A percentile compares a stretch with the other conserved stretches of the same genome.
These are phyloP conservation scores for Enteromius treurensis DNA, from an alignment of 2,797 vertebrate genomes.

Conservation along the genomic window DNA sequence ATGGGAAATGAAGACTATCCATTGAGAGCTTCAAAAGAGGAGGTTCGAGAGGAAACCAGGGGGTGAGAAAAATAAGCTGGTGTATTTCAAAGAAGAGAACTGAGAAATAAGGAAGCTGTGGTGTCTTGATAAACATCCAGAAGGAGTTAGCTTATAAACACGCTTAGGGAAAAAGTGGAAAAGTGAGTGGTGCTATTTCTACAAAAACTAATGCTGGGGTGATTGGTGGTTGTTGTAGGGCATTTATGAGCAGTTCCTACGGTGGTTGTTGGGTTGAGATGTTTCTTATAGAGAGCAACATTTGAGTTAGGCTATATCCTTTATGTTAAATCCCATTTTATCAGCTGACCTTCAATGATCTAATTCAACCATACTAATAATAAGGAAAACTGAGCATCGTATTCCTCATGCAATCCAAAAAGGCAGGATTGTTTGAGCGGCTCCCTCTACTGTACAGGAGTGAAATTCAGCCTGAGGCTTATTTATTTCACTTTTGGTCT, in stretches of 20 bases:
- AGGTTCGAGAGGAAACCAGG: conserved; percentile 15
- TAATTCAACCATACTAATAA: background rate
- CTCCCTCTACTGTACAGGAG: no score
- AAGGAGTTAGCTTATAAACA: background rate
- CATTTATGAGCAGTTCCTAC: background rate
- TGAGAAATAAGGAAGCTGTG: conserved; percentile 15
- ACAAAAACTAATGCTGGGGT: background rate
- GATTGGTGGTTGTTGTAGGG: background rate
- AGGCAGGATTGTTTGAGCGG: no score
- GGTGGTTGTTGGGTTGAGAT: background rate
- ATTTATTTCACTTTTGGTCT: no score
- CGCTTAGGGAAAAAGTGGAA: background rate
- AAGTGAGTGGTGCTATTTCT: background rate
- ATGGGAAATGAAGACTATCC: conserved; percentile 42
- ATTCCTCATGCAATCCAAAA: no score
- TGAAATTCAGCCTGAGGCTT: no score
- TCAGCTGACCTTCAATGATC: background rate
- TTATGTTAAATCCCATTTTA: background rate
- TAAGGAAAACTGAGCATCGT: no score
- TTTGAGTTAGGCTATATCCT: background rate
- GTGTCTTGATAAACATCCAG: conserved; percentile 2
- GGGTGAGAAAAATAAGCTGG: conserved; percentile 30
- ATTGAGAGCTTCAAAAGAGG: conserved; percentile 40
- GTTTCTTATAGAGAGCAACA: background rate
- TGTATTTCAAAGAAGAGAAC: conserved; percentile 37